Evolutionary conservation across 2,888 invertebrate species (phyloP), one percentile per base, ranked within the genome.

Genomic region (Alloplasta piceator): DNA sequence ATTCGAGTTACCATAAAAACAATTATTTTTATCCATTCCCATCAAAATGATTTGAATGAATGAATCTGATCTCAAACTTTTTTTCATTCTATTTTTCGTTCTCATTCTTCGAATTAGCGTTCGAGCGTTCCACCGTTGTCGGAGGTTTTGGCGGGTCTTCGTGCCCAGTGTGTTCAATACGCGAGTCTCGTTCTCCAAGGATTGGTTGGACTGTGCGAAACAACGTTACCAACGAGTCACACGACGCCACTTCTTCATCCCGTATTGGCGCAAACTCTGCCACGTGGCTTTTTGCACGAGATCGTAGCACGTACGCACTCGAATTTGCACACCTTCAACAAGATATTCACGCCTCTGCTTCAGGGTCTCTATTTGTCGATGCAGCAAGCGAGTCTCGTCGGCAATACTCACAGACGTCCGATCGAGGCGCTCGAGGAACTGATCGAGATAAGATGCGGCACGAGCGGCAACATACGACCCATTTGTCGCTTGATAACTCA

Each of bases 371-470:
- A 95, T 82, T 93, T 95, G 55, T 93, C 94, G 56, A 95, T 96
- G 93, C 95, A 95, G 70, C 94, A 94, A 71, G 94, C 95, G 1
- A 95, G 95, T 83, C 94, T 96, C 83, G 94, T 96, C 83, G 94
- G 95, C 5, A 96, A 95, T 85, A 94, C 94, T 61, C 95, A 95
- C 88, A 92, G 95, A 63, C 93, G 94, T 83, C 96, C 96, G 9
- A 93, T 97, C 83, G 94, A 95, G 56, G 95, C 96, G 68, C 93
- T 98, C 76, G 95, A 95, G 55, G 96, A 98, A 86, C 93, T 98
- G 82, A 95, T 97, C 88, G 97, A 97, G 86, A 95, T 98, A 78
- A 95, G 97, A 80, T 95, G 95, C 16, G 95, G 95, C 0, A 93
- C 94, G 46, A 93, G 93, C 1, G 95, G 95, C 84, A 94, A 94